Conservation (phyloP, 2,113 vertebrate genomes). For the Alexandromys fortis region DNA sequence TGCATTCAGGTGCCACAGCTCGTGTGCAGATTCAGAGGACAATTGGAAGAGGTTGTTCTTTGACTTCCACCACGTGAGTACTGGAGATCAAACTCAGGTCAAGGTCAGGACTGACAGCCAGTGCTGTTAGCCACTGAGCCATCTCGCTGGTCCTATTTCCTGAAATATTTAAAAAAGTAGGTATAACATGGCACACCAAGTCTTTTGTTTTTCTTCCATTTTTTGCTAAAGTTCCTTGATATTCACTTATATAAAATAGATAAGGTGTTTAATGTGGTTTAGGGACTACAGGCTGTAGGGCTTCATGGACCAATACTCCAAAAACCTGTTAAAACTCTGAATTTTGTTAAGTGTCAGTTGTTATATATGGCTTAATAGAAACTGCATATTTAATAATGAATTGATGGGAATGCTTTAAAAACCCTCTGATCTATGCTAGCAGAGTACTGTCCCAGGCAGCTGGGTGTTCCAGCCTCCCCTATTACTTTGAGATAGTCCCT, state of each 20-base stretch:
- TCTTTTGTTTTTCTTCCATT: background rate
- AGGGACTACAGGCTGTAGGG: background rate
- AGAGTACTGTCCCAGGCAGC: background rate
- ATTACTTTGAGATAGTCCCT: background rate
- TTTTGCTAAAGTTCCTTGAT: background rate
- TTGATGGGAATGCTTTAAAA: conserved; percentile 54
- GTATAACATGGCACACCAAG: background rate
- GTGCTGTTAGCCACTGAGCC: background rate
- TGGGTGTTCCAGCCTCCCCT: background rate
- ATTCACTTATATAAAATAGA: background rate
- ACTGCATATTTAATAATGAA: conserved; percentile 31
- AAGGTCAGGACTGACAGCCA: background rate
- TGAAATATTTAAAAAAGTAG: background rate
- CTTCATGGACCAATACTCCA: background rate
- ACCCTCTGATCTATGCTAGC: background rate
- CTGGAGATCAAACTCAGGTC: background rate
- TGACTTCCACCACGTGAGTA: background rate
- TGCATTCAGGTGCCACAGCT: background rate
- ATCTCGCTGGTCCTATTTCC: background rate
- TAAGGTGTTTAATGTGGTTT: conserved; percentile 27
- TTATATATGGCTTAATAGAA: conserved; percentile 39
- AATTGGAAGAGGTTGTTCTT: background rate
- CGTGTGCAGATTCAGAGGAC: background rate
- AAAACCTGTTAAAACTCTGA: conserved; percentile 51
- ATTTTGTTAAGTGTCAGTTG: conserved; percentile 6